A percentile compares a stretch with the other conserved stretches of the same genome.
Conservation (phyloP, 2,797 vertebrate species). For the Huso huso region DNA sequence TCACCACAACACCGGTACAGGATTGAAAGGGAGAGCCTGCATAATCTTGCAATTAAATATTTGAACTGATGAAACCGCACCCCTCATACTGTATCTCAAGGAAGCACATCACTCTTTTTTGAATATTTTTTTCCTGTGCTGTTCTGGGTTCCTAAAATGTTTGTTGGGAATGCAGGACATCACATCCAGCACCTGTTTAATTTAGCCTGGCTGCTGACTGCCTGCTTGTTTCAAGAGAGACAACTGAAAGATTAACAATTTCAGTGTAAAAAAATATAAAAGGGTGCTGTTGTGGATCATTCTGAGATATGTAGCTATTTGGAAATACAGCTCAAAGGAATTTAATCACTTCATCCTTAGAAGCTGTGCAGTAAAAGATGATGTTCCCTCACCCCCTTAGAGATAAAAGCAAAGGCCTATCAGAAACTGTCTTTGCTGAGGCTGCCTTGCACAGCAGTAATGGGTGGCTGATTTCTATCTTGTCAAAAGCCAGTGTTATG, state of each 20-base stretch:
- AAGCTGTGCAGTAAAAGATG: background rate
- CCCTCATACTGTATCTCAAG: too few relatives aligned
- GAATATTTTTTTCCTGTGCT: too few relatives aligned
- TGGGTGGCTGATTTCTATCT: background rate
- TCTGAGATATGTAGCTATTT: background rate
- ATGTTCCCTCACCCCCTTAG: background rate
- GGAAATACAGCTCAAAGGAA: background rate
- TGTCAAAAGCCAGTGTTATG: background rate
- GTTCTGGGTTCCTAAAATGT: too few relatives aligned
- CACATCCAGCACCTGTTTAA: too few relatives aligned
- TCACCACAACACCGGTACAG: constrained; percentile 1
- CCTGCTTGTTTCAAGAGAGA: too few relatives aligned
- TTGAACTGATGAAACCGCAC: too few relatives aligned
- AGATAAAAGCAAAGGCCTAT: background rate
- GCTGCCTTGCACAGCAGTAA: background rate
- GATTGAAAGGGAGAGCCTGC: constrained; percentile 1
- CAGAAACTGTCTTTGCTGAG: background rate
- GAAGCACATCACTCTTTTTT: too few relatives aligned
- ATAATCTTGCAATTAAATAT: background rate
- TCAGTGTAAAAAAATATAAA: background rate
- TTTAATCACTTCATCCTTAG: background rate
- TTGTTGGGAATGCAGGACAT: too few relatives aligned
- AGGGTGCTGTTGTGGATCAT: background rate
- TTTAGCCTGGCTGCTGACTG: too few relatives aligned
- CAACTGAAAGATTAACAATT: too few relatives aligned